Conservation (phyloP, 2,113 vertebrate species). For the Manacus vitellinus region DNA sequence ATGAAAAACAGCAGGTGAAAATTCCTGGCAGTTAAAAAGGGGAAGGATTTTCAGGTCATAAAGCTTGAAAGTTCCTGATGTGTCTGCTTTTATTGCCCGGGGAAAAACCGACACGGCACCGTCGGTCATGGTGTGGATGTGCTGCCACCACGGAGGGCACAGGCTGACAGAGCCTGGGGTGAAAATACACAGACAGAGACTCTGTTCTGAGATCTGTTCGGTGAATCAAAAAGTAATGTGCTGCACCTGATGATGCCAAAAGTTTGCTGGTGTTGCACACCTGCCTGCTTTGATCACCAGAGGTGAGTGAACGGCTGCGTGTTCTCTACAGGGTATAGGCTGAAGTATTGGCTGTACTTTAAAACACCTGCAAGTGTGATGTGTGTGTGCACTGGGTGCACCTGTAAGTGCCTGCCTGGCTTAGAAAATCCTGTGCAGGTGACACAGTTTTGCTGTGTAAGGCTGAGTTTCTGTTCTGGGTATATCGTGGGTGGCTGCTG, state of each 20-base stretch:
- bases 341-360: neutral
- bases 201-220: neutral
- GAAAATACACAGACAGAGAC: neutral
- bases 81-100: neutral
- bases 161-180: neutral
- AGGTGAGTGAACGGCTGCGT: neutral
- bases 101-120: neutral
- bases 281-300: neutral
- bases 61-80: neutral
- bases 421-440: neutral
- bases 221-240: fast-evolving
- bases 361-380: fast-evolving
- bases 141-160: neutral
- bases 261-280: neutral
- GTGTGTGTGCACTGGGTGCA: too few species aligned
- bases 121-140: fast-evolving
- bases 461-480: neutral
- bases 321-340: neutral
- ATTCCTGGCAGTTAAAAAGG: neutral
- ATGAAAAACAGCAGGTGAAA: neutral
- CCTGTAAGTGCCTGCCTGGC: neutral
- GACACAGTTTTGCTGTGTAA: neutral
- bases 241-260: neutral
- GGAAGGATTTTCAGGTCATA: neutral
- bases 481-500: neutral